A percentile compares a stretch with the other conserved stretches of the same genome.
phyloP scores from a whole-genome alignment of 2,113 vertebrate species.

The Centropus unirufus region DNA sequence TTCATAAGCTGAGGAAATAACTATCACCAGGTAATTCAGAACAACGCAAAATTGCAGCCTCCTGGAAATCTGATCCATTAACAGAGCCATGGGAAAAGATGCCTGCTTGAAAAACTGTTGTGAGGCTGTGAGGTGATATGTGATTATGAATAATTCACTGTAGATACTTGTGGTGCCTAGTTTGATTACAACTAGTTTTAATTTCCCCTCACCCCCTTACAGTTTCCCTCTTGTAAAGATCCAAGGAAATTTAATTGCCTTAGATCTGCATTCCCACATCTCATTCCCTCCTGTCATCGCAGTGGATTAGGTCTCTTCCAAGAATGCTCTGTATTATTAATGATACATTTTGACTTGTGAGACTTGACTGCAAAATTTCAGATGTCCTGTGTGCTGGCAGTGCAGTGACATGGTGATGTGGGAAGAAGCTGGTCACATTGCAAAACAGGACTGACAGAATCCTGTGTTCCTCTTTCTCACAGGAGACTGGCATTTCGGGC shows the following conservation, averaged over 20 bases:
- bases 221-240: neutral
- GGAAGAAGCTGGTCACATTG: neutral
- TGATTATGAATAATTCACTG: neutral
- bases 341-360: neutral
- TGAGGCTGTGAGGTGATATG: neutral
- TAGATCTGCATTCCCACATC: neutral
- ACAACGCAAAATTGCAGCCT: neutral
- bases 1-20: neutral
- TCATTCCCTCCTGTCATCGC: neutral
- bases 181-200: neutral
- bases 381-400: neutral
- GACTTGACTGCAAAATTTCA: neutral
- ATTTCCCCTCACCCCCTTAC: fast-evolving
- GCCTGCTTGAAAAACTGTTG: neutral
- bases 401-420: neutral
- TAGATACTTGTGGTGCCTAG: neutral
- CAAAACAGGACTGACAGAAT: neutral
- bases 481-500: neutral
- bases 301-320: neutral
- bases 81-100: neutral
- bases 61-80: neutral
- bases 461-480: fast-evolving
- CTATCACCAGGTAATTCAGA: neutral
- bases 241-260: neutral
- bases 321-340: neutral